phyloP scores from a whole-genome alignment of 2,113 vertebrate genomes.

The Seriola quinqueradiata region DNA sequence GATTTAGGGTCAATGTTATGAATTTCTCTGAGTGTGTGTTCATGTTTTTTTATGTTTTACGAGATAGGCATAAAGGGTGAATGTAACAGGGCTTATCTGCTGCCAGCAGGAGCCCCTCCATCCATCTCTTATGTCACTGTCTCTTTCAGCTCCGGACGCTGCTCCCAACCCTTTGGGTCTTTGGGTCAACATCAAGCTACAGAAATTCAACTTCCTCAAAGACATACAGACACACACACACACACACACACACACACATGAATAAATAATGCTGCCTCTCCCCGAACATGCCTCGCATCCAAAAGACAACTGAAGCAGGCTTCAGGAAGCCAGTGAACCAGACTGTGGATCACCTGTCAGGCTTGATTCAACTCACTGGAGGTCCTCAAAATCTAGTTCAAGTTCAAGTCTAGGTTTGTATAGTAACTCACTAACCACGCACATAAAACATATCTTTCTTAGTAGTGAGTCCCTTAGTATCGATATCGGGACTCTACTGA shows the following conservation, averaged over 20 bases:
- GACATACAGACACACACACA: constrained; percentile 9
- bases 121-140: constrained; percentile 33
- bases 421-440: not conserved
- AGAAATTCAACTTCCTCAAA: constrained; percentile 18
- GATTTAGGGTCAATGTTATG: constrained; percentile 20
- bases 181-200: constrained; percentile 6
- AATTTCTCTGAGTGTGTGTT: not conserved
- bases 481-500: too few relatives aligned
- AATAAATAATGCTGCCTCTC: constrained; percentile 28
- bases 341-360: not conserved
- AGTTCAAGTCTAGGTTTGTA: not conserved
- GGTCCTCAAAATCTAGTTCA: not conserved
- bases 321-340: constrained; percentile 22
- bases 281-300: not conserved
- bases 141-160: constrained; percentile 27
- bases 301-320: constrained; percentile 4
- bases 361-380: not conserved
- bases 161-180: constrained; percentile 13
- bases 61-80: not conserved
- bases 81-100: constrained; percentile 40
- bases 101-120: constrained; percentile 48
- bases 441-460: not conserved
- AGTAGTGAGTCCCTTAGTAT: not conserved
- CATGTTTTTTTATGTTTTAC: constrained; percentile 18
- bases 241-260: constrained; percentile 12